phyloP scores from a whole-genome alignment of 2,797 vertebrate genomes.

The Lycodopsis pacificus region DNA sequence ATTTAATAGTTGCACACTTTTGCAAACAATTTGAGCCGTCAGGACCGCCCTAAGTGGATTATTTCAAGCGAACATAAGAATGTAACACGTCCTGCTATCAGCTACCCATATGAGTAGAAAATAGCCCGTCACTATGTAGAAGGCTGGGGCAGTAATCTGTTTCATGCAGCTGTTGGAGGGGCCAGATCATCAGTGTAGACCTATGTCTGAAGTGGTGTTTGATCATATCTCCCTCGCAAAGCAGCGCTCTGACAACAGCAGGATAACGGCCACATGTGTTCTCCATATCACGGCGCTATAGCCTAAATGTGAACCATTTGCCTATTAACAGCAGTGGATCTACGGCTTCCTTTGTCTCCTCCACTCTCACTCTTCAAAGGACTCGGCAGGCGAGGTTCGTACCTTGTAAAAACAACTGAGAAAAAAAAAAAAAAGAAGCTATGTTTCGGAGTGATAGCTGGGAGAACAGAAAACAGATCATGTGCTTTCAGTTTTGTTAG shows the following conservation, averaged over 20 bases:
- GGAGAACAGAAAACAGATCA: conserved; percentile 74
- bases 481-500: conserved; percentile 81
- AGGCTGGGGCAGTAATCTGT: conserved; percentile 39
- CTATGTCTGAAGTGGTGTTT: conserved; percentile 67
- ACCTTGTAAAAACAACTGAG: conserved; percentile 80
- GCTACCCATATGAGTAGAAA: conserved; percentile 46
- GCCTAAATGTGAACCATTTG: conserved; percentile 82
- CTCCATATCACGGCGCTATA: conserved; percentile 75
- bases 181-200: conserved; percentile 45
- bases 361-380: conserved; percentile 81
- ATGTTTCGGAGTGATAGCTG: conserved; percentile 72
- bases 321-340: conserved; percentile 81
- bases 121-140: conserved; percentile 16
- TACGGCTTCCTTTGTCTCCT: conserved; percentile 76
- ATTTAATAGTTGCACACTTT: conserved; percentile 67
- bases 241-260: conserved; percentile 60
- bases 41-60: conserved; percentile 50
- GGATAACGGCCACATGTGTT: conserved; percentile 81
- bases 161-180: conserved; percentile 52
- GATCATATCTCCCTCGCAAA: conserved; percentile 70
- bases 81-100: conserved; percentile 38
- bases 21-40: conserved; percentile 63
- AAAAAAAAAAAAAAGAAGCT: conserved; percentile 38
- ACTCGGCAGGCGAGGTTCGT: conserved; percentile 57
- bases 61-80: conserved; percentile 41